Evolutionary conservation across 1,140 invertebrate species (phyloP).

Genomic region (Drosophila neocordata): DNA sequence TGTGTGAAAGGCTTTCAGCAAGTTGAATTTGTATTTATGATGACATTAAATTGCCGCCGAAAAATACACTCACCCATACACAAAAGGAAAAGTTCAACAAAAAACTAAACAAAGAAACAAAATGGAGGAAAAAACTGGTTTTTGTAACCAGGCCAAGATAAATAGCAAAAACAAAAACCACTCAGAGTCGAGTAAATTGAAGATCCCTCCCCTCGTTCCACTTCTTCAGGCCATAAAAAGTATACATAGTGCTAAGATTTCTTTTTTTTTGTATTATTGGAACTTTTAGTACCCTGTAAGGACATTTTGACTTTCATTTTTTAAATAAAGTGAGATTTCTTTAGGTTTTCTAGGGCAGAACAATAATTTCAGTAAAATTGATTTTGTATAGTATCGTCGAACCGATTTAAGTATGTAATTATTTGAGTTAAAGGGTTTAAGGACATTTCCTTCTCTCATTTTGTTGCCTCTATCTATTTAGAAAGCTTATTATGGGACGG

Average conservation of each 20-base stretch:
- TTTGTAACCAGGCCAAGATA: constrained; percentile 70
- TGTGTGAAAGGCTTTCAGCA: constrained; percentile 53
- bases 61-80: constrained; percentile 10
- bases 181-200: constrained; percentile 74
- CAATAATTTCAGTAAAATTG: no score
- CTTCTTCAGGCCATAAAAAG: constrained; percentile 5
- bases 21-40: constrained; percentile 78
- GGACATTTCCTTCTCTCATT: no score
- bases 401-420: no score
- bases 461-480: no score
- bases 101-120: constrained; percentile 3
- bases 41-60: constrained; percentile 73
- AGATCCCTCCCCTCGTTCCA: constrained; percentile 25
- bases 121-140: constrained; percentile 23
- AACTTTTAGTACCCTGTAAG: no score
- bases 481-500: no score
- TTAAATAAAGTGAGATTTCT: no score
- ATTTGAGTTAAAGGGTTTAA: no score
- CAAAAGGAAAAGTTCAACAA: constrained; percentile 13
- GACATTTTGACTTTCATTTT: no score
- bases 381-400: no score
- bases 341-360: no score
- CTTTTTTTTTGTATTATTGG: no score
- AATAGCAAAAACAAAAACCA: constrained; percentile 76
- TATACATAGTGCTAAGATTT: background rate